Percentiles rank a stretch among this genome's conserved stretches.
These are phyloP conservation scores for Pimephales promelas DNA, from an alignment of 2,113 vertebrate species.

Conservation along the genomic window DNA sequence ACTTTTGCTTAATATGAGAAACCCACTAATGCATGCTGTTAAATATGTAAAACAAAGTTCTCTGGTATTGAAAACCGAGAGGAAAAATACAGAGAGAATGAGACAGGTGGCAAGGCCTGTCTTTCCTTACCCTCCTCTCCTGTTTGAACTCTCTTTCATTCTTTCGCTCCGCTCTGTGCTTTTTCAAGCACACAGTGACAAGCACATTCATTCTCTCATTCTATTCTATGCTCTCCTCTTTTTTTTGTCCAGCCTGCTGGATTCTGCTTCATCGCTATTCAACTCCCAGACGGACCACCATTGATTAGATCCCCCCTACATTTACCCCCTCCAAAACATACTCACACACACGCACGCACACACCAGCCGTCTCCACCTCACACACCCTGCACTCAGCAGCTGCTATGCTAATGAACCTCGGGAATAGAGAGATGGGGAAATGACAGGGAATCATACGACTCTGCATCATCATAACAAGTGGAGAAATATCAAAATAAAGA, in stretches of 20 bases:
- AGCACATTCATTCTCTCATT: constrained; percentile 78
- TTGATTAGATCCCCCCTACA: constrained; percentile 75
- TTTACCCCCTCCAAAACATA: constrained; percentile 55
- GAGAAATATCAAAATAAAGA: constrained; percentile 58
- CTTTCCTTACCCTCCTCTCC: constrained; percentile 75
- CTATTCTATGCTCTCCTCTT: constrained; percentile 72
- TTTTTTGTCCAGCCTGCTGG: constrained; percentile 76
- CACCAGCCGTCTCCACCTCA: constrained; percentile 81
- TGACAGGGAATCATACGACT: constrained; percentile 62
- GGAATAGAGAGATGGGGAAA: constrained; percentile 60
- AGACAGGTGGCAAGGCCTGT: constrained; percentile 79
- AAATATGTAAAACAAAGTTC: constrained; percentile 26
- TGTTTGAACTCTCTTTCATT: constrained; percentile 82
- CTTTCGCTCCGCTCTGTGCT: constrained; percentile 78
- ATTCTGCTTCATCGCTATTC: constrained; percentile 86
- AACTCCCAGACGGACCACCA: constrained; percentile 81
- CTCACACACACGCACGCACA: constrained; percentile 46
- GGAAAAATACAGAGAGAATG: constrained; percentile 59
- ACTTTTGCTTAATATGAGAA: background rate
- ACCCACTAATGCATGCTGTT: background rate
- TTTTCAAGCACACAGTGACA: constrained; percentile 76
- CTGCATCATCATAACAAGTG: constrained; percentile 82
- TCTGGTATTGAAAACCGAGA: constrained; percentile 19
- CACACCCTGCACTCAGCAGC: constrained; percentile 87
- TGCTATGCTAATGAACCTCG: constrained; percentile 93